These are phyloP conservation scores for Aporrectodea caliginosa DNA, from an alignment of 1,140 invertebrate species.

Conservation along the genomic window DNA sequence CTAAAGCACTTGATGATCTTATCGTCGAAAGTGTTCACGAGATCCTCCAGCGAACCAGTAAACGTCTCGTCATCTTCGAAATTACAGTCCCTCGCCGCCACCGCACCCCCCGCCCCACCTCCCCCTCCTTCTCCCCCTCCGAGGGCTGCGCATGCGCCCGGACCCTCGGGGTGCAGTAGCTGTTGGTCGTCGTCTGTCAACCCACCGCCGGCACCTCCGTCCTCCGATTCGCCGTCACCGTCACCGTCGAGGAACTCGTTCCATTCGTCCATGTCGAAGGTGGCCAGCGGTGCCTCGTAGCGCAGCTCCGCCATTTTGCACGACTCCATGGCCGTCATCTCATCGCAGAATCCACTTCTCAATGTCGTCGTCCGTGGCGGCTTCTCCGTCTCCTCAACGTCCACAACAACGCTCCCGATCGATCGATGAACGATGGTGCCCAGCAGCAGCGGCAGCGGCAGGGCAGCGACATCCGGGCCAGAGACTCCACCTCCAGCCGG, in stretches of 20 bases:
- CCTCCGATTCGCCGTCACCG: not conserved
- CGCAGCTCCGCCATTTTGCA: conserved; percentile 85
- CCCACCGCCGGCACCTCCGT: not conserved
- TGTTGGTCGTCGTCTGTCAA: no score
- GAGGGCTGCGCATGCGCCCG: no score
- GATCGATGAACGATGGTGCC: not conserved
- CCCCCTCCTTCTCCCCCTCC: conserved; percentile 30
- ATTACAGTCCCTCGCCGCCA: conserved; percentile 60
- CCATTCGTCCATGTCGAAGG: conserved; percentile 70
- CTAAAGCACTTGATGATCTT: conserved; percentile 98
- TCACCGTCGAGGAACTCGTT: conserved; percentile 51
- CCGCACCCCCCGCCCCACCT: not conserved
- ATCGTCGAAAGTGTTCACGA: conserved; percentile 98
- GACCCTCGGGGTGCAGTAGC: not conserved
- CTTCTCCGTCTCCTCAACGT: not conserved
- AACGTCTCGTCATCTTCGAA: conserved; percentile 74
- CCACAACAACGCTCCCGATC: not conserved
- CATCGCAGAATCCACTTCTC: no score
- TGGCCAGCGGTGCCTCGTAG: conserved; percentile 91
- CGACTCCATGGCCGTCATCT: conserved; percentile 18
- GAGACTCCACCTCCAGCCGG: no score
- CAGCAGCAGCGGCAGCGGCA: not conserved
- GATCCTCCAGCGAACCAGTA: conserved; percentile 89
- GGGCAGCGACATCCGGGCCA: no score
- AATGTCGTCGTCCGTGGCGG: not conserved